A percentile compares a stretch with the other conserved stretches of the same genome.
These are phyloP conservation scores for Prochilodus magdalenae DNA, from an alignment of 2,113 vertebrate species.

Conservation along the genomic window DNA sequence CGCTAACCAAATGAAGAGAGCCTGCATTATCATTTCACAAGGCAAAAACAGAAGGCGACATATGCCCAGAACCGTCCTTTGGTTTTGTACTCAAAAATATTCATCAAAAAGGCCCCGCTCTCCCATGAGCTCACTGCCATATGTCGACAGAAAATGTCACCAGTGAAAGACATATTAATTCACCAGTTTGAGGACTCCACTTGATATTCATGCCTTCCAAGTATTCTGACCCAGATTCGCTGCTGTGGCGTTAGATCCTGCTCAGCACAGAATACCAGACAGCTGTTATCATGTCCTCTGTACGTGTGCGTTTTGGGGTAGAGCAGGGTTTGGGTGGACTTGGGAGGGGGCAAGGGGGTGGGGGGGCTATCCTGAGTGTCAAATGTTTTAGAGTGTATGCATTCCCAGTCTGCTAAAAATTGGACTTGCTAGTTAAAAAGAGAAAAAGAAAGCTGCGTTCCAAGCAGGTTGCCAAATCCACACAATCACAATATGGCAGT, in stretches of 20 bases:
- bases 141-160: conserved; percentile 98
- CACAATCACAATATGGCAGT: conserved; percentile 86
- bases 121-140: conserved; percentile 95
- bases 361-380: conserved; percentile 10
- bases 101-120: conserved; percentile 90
- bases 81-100: conserved; percentile 88
- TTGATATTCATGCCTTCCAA: conserved; percentile 94
- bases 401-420: conserved; percentile 80
- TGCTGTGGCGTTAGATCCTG: conserved; percentile 84
- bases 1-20: conserved; percentile 73
- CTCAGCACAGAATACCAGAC: conserved; percentile 83
- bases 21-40: conserved; percentile 94
- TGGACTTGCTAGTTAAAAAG: conserved; percentile 57
- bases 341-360: not conserved
- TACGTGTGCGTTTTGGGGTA: conserved; percentile 45
- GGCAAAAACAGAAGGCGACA: conserved; percentile 91
- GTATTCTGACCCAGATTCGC: conserved; percentile 86
- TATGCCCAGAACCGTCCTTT: conserved; percentile 86
- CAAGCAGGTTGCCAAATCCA: conserved; percentile 87
- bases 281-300: conserved; percentile 82
- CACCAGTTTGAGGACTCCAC: conserved; percentile 91
- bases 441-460: conserved; percentile 84
- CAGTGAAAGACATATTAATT: conserved; percentile 97
- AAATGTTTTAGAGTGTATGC: conserved; percentile 59
- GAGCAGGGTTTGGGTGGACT: not conserved